Evolutionary conservation across 1,140 invertebrate genomes (phyloP).

Genomic region (Calliphora vicina): DNA sequence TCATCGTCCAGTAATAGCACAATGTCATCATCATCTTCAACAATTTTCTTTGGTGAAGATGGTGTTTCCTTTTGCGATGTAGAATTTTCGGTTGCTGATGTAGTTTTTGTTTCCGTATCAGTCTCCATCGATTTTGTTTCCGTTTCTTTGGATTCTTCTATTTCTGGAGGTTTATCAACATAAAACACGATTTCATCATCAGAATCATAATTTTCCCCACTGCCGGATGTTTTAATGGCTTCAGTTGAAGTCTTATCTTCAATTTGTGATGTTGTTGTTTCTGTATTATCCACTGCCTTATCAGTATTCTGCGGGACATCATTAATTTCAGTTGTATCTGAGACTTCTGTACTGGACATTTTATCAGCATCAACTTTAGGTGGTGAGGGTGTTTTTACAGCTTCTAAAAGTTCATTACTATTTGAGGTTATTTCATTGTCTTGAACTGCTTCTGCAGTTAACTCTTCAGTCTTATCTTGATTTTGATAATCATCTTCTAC

Average conservation of each 20-base stretch:
- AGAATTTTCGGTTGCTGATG: background rate
- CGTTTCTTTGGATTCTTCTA: background rate
- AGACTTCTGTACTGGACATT: background rate
- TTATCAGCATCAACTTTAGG: background rate
- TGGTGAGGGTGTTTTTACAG: background rate
- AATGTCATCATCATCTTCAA: constrained; percentile 43
- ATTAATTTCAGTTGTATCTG: background rate
- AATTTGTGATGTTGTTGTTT: background rate
- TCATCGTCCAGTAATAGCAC: constrained; percentile 52
- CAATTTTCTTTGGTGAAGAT: background rate
- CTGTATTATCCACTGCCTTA: background rate
- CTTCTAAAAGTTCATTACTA: background rate
- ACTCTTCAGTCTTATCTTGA: background rate
- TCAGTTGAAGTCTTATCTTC: background rate
- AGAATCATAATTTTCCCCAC: constrained; percentile 40
- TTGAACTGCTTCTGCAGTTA: background rate
- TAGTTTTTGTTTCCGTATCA: background rate
- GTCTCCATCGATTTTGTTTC: background rate
- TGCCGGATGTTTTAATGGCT: background rate
- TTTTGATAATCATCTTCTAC: constrained; percentile 8
- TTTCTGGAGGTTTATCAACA: constrained; percentile 43
- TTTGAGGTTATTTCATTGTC: constrained; percentile 20
- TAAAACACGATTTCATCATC: constrained; percentile 56
- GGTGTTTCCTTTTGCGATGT: background rate
- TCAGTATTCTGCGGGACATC: constrained; percentile 8